A percentile compares a stretch with the other conserved stretches of the same genome.
Conservation (phyloP, 2,888 invertebrate species). For the Aethes cnicana region DNA sequence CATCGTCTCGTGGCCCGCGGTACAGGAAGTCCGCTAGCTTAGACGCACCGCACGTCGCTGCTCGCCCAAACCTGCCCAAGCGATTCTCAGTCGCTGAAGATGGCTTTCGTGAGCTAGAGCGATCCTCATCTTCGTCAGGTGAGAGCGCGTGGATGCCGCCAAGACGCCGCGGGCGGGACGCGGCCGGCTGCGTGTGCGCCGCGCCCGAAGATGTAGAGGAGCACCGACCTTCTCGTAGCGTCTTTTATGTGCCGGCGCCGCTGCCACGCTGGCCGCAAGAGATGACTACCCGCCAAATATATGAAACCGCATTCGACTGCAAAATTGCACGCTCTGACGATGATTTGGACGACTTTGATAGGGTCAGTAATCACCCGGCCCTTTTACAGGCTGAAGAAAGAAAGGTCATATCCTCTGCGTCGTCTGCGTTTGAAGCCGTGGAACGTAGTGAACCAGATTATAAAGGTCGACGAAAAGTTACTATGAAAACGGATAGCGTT, state of each 20-base stretch:
- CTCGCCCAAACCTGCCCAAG: slow-evolving; percentile 83
- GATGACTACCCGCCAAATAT: slow-evolving; percentile 87
- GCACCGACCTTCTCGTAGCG: slow-evolving; percentile 84
- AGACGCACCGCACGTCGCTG: slow-evolving; percentile 87
- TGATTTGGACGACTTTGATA: slow-evolving; percentile 90
- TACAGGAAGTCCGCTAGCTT: slow-evolving; percentile 89
- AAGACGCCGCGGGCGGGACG: slow-evolving; percentile 84
- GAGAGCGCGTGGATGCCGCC: slow-evolving; percentile 87
- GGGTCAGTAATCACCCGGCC: slow-evolving; percentile 90
- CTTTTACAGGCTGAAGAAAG: slow-evolving; percentile 82
- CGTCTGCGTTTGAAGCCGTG: slow-evolving; percentile 77
- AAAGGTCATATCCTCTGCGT: slow-evolving; percentile 74
- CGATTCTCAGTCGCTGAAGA: slow-evolving; percentile 87
- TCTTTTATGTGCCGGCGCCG: slow-evolving; percentile 87
- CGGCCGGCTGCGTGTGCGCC: slow-evolving; percentile 88
- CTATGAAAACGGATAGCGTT: slow-evolving; percentile 79
- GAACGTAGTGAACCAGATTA: slow-evolving; percentile 75
- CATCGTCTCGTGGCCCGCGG: slow-evolving; percentile 76
- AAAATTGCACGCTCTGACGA: slow-evolving; percentile 91
- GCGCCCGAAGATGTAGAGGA: slow-evolving; percentile 86
- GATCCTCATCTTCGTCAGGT: slow-evolving; percentile 81
- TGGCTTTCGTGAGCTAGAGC: slow-evolving; percentile 83
- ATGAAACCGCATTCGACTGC: slow-evolving; percentile 95
- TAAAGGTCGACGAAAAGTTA: slow-evolving; percentile 82
- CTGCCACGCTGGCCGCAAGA: slow-evolving; percentile 85